These are phyloP conservation scores for Ichneumon xanthorius DNA, from an alignment of 2,888 invertebrate genomes.

Conservation along the genomic window DNA sequence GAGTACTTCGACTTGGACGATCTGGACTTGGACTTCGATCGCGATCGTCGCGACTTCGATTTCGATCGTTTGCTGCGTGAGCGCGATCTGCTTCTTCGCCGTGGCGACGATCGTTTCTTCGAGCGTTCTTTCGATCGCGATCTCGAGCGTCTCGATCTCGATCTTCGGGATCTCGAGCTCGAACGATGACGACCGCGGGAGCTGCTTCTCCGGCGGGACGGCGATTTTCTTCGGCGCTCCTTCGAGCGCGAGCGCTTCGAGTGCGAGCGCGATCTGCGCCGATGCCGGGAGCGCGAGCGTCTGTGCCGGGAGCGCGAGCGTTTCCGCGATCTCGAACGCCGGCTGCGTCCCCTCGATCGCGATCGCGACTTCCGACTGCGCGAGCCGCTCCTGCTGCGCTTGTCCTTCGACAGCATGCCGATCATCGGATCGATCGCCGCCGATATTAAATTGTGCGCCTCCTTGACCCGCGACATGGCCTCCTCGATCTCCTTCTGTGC, in stretches of 20 bases:
- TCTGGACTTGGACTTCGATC: constrained; percentile 85
- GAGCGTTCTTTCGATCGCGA: constrained; percentile 82
- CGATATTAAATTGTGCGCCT: constrained; percentile 97
- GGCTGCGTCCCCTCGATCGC: constrained; percentile 81
- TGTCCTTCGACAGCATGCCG: constrained; percentile 94
- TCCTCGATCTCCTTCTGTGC: constrained; percentile 98
- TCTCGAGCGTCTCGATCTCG: constrained; percentile 83
- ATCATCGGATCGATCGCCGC: constrained; percentile 97
- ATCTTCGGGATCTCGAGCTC: constrained; percentile 83
- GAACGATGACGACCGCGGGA: constrained; percentile 84
- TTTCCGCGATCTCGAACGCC: constrained; percentile 84
- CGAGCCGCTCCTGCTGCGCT: constrained; percentile 87
- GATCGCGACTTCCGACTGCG: constrained; percentile 84
- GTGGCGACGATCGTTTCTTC: constrained; percentile 79
- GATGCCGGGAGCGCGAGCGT: constrained; percentile 87
- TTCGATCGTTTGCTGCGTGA: constrained; percentile 87
- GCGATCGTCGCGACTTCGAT: constrained; percentile 84
- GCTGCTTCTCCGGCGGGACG: constrained; percentile 81
- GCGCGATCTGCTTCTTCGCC: constrained; percentile 82
- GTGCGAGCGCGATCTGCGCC: constrained; percentile 87
- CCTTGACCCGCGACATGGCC: constrained; percentile 98
- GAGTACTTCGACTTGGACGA: constrained; percentile 83
- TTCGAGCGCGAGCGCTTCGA: constrained; percentile 83
- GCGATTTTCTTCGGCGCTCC: constrained; percentile 81
- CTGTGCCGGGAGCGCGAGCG: constrained; percentile 83